A percentile compares a stretch with the other conserved stretches of the same genome.
These are phyloP conservation scores for Silurus aristotelis DNA, from an alignment of 2,797 vertebrate species.

Conservation along the genomic window DNA sequence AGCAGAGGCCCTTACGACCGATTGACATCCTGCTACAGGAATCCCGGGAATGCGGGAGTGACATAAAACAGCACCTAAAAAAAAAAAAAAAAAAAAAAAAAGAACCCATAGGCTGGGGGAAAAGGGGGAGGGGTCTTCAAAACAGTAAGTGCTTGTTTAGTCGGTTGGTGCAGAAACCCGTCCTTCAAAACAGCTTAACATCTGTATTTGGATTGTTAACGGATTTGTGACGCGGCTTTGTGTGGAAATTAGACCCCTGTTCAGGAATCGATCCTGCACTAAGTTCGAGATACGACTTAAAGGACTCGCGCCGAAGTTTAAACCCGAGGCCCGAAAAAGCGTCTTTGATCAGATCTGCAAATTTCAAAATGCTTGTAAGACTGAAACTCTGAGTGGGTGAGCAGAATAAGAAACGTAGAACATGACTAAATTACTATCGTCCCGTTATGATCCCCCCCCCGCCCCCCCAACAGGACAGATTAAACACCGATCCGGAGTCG, in stretches of 20 bases:
- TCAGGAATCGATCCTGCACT: background rate
- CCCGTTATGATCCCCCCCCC: constrained; percentile 14
- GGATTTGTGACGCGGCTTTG: background rate
- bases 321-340: background rate
- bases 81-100: background rate
- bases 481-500: constrained; percentile 35
- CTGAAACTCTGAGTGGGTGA: constrained; percentile 21
- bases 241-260: constrained; percentile 21
- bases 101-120: no score
- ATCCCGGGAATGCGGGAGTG: constrained; percentile 53
- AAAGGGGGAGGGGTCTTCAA: background rate
- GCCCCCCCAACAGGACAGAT: constrained; percentile 37
- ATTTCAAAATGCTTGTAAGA: background rate
- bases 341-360: background rate
- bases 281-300: background rate
- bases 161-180: background rate
- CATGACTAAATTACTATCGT: constrained; percentile 46
- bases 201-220: constrained; percentile 17
- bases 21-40: constrained; percentile 60
- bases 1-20: constrained; percentile 38
- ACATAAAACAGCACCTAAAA: constrained; percentile 21
- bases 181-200: constrained; percentile 13
- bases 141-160: constrained; percentile 5
- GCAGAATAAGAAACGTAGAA: constrained; percentile 11
- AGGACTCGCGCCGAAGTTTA: background rate